Conservation (phyloP, 2,113 vertebrate genomes). For the Gasterosteus aculeatus region DNA sequence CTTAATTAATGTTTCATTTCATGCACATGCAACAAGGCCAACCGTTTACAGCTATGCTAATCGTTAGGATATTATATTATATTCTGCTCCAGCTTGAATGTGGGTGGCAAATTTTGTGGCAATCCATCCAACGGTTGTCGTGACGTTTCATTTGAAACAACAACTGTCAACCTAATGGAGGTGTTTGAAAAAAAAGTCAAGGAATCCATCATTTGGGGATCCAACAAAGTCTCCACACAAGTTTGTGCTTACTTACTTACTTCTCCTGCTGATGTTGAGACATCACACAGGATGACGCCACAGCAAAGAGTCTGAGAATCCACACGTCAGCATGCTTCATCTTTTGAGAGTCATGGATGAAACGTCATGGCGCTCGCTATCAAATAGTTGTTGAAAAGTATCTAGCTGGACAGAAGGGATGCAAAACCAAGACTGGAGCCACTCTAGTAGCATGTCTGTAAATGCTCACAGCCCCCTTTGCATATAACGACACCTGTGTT, state of each 20-base stretch:
- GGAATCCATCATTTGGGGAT: neutral
- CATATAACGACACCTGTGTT: neutral
- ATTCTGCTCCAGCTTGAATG: neutral
- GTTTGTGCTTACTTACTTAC: neutral
- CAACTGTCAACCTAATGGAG: neutral
- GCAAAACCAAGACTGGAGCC: neutral
- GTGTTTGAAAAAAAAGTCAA: neutral
- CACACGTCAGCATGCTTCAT: neutral
- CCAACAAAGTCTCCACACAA: neutral
- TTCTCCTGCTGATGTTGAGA: neutral
- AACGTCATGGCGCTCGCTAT: neutral
- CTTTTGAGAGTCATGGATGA: neutral
- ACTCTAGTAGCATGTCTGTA: neutral
- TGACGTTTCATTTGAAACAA: neutral
- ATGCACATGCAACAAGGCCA: neutral
- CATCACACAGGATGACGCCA: neutral
- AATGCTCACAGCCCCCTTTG: neutral
- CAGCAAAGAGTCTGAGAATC: neutral
- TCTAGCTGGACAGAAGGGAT: neutral
- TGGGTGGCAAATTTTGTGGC: neutral
- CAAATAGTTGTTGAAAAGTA: neutral
- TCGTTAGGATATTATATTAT: neutral
- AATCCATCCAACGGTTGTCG: neutral
- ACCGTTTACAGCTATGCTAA: neutral
- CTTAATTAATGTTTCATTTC: neutral